A percentile compares a stretch with the other conserved stretches of the same genome.
phyloP scores from a whole-genome alignment of 2,113 vertebrate genomes.

The Lasiurus cinereus region DNA sequence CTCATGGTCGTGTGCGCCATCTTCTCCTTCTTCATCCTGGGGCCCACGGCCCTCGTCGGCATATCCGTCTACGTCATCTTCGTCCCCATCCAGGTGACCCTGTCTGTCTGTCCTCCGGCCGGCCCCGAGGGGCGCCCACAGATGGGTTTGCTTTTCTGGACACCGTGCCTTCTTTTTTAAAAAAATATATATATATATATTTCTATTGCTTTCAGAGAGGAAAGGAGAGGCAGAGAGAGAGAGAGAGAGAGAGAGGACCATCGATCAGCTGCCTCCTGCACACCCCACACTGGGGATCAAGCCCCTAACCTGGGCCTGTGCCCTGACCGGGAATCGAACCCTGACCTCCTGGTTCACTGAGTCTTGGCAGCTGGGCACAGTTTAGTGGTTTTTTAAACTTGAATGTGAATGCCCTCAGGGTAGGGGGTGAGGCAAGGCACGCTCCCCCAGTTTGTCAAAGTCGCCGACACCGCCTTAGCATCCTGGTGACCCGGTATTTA shows the following conservation, averaged over 20 bases:
- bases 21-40: constrained; percentile 88
- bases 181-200: background rate
- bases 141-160: background rate
- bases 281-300: too few species aligned
- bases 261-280: too few species aligned
- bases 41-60: constrained; percentile 89
- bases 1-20: constrained; percentile 83
- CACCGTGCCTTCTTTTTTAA: background rate
- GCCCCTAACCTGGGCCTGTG: too few species aligned
- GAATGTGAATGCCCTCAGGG: background rate
- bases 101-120: too few species aligned
- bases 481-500: background rate
- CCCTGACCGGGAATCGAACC: too few species aligned
- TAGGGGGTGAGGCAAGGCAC: accelerated
- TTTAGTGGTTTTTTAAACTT: background rate
- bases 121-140: background rate
- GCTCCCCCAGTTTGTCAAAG: background rate
- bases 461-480: too few species aligned
- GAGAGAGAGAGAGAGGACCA: too few species aligned
- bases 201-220: too few species aligned
- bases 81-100: constrained; percentile 88
- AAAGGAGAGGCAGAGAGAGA: too few species aligned
- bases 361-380: too few species aligned
- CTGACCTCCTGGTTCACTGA: too few species aligned
- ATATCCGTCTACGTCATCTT: constrained; percentile 85